Percentiles rank a stretch among this genome's conserved stretches.
These are phyloP conservation scores for Ormyrus labotus DNA, from an alignment of 2,888 invertebrate species.

Conservation along the genomic window DNA sequence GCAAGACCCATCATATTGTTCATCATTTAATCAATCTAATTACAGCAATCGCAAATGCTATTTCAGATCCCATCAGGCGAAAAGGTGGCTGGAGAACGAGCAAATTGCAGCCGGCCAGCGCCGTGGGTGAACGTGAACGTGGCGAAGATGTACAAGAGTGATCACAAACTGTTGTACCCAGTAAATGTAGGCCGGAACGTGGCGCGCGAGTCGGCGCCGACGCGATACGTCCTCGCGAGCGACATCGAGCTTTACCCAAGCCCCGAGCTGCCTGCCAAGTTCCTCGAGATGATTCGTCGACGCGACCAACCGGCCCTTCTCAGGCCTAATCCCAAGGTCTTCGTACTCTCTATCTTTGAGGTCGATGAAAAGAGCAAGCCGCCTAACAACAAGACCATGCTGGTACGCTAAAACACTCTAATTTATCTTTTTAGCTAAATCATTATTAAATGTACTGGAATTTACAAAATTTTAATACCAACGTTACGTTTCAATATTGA, in stretches of 20 bases:
- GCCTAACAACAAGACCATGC: constrained; percentile 69
- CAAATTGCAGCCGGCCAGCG: constrained; percentile 84
- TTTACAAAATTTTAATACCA: no score
- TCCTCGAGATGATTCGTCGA: constrained; percentile 90
- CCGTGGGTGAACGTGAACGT: constrained; percentile 83
- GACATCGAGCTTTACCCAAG: constrained; percentile 95
- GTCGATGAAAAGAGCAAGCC: constrained; percentile 80
- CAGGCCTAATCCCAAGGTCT: constrained; percentile 84
- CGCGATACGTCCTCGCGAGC: constrained; percentile 89
- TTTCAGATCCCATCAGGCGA: constrained; percentile 82
- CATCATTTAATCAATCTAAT: no score
- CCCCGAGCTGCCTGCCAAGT: constrained; percentile 86
- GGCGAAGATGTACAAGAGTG: constrained; percentile 85
- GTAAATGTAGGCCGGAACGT: constrained; percentile 93
- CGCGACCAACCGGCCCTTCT: constrained; percentile 82
- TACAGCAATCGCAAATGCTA: no score
- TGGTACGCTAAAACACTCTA: constrained; percentile 69
- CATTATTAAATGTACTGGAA: no score
- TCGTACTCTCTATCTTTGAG: constrained; percentile 93
- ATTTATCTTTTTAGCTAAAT: no score
- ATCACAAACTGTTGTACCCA: constrained; percentile 90
- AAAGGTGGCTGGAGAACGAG: constrained; percentile 80
- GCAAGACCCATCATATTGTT: no score
- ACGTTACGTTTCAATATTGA: no score
- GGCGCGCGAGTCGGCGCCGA: constrained; percentile 89